A percentile compares a stretch with the other conserved stretches of the same genome.
Conservation (phyloP, 2,797 vertebrate genomes). For the Sandelia bainsii region DNA sequence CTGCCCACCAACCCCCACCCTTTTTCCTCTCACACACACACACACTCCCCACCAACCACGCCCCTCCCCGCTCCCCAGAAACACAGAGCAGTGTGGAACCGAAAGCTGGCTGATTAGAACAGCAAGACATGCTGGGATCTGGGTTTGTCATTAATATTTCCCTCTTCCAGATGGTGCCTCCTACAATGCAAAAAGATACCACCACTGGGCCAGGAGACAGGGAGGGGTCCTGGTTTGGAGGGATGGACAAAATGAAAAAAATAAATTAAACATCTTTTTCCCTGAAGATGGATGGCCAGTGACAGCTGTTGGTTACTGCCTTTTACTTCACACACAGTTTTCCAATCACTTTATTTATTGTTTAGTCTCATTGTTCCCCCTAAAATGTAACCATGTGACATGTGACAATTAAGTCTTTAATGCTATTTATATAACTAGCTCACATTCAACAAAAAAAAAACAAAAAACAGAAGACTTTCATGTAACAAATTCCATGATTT, state of each 20-base stretch:
- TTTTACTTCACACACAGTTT: conserved; percentile 20
- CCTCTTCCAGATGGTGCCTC: conserved; percentile 83
- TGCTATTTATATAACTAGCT: conserved; percentile 47
- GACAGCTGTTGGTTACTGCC: conserved; percentile 28
- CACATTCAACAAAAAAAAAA: background rate
- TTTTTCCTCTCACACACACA: conserved; percentile 20
- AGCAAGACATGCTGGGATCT: conserved; percentile 82
- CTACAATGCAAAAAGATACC: conserved; percentile 77
- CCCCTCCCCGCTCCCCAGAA: conserved; percentile 75
- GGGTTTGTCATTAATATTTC: conserved; percentile 85
- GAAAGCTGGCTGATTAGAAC: conserved; percentile 83
- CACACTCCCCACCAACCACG: conserved; percentile 44
- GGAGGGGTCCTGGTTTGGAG: conserved; percentile 58
- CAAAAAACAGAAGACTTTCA: conserved; percentile 14
- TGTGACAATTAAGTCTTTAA: conserved; percentile 32
- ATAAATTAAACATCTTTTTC: conserved; percentile 40
- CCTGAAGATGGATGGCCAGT: conserved; percentile 39
- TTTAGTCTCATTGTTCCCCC: conserved; percentile 20
- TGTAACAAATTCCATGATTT: conserved; percentile 48
- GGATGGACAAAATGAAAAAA: conserved; percentile 54
- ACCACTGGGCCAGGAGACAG: conserved; percentile 69
- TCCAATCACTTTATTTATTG: conserved; percentile 24
- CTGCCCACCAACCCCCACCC: conserved; percentile 65
- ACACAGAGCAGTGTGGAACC: conserved; percentile 75
- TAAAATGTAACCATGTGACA: conserved; percentile 32